Percentiles rank a stretch among this genome's conserved stretches.
phyloP scores from a whole-genome alignment of 2,797 vertebrate species.

The Sebastes miniatus region DNA sequence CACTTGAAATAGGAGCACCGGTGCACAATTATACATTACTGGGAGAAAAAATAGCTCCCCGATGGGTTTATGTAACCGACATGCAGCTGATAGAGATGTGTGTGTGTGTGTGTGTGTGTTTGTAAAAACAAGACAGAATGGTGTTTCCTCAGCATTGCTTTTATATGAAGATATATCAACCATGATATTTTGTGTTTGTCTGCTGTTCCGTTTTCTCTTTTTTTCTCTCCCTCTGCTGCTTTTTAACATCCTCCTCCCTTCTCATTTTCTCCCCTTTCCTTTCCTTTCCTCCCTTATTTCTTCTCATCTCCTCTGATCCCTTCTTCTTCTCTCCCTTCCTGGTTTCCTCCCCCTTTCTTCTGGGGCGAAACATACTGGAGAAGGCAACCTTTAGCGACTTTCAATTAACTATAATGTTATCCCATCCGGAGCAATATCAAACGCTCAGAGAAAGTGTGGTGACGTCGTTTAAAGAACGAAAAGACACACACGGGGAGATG shows the following conservation, averaged over 20 bases:
- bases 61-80: slow-evolving; percentile 20
- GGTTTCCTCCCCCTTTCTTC: too few species aligned
- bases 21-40: slow-evolving; percentile 35
- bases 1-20: slow-evolving; percentile 44
- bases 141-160: not conserved
- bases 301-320: too few species aligned
- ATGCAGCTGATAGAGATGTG: not conserved
- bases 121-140: not conserved
- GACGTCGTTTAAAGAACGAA: too few species aligned
- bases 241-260: not conserved
- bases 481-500: fast-evolving
- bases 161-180: not conserved
- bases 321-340: too few species aligned
- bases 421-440: too few species aligned
- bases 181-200: not conserved
- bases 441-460: too few species aligned
- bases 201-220: not conserved
- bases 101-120: not conserved
- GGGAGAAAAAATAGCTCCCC: slow-evolving; percentile 25
- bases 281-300: not conserved
- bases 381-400: too few species aligned
- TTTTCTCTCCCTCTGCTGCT: not conserved
- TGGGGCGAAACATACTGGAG: too few species aligned
- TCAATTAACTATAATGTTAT: too few species aligned
- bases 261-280: too few species aligned